Evolutionary conservation across 2,888 invertebrate species (phyloP).

Genomic region (Apocheima hispidaria): DNA sequence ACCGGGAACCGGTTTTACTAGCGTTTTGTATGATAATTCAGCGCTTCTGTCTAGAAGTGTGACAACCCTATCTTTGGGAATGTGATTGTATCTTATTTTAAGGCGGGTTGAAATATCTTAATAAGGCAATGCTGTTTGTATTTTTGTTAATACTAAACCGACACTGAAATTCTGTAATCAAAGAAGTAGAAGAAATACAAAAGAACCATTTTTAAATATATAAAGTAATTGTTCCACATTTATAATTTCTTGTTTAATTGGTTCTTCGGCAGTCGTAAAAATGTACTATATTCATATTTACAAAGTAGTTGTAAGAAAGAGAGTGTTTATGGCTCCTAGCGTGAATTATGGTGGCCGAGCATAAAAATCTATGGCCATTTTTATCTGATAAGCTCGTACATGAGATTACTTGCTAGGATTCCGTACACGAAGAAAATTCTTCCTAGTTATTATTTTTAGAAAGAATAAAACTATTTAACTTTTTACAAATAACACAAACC

Average conservation of each 20-base stretch:
- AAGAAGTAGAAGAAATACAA: no score
- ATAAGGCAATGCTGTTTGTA: neutral
- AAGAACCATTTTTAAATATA: no score
- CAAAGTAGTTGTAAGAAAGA: neutral
- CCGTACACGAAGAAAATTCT: neutral
- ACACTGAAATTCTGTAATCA: no score
- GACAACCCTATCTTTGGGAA: constrained; percentile 42
- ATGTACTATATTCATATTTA: neutral
- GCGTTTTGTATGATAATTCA: constrained; percentile 72
- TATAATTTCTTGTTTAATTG: no score
- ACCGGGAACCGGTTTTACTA: constrained; percentile 68
- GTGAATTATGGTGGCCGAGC: neutral
- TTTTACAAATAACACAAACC: no score
- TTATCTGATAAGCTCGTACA: neutral
- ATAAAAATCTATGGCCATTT: neutral
- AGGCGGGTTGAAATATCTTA: constrained; percentile 10
- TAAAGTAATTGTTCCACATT: no score
- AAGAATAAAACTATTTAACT: neutral
- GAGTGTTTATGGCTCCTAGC: neutral
- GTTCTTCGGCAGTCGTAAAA: no score
- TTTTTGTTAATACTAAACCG: no score
- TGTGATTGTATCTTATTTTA: constrained; percentile 49
- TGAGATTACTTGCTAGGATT: neutral
- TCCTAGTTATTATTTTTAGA: neutral
- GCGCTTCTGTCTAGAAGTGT: constrained; percentile 41